phyloP scores from a whole-genome alignment of 1,140 invertebrate genomes.

The Triops cancriformis region DNA sequence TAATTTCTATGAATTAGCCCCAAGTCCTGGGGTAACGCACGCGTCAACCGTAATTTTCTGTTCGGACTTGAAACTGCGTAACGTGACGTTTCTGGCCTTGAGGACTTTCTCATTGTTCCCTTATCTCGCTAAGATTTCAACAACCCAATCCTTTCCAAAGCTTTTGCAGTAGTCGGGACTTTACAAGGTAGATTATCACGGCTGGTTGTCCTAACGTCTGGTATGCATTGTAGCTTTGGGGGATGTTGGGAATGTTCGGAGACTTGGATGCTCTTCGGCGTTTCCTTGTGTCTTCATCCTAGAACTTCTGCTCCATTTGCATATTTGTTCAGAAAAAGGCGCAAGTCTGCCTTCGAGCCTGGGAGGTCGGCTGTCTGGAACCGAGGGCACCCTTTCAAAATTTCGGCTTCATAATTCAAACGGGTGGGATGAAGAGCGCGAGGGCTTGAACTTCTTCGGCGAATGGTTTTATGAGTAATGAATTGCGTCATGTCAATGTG shows the following conservation, averaged over 20 bases:
- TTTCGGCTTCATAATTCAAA: neutral
- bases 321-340: neutral
- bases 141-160: neutral
- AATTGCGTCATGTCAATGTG: neutral
- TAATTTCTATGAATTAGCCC: neutral
- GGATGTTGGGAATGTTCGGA: neutral
- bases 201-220: neutral
- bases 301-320: neutral
- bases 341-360: neutral
- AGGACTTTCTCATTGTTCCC: neutral
- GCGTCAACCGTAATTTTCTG: neutral
- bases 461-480: neutral
- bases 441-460: neutral
- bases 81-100: neutral
- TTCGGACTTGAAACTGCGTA: neutral
- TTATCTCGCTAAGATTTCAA: neutral
- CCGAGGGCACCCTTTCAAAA: neutral
- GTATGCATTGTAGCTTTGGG: slow-evolving; percentile 9
- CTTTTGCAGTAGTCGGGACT: neutral
- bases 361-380: neutral
- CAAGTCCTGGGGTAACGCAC: neutral
- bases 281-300: neutral
- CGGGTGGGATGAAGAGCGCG: neutral
- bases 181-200: neutral
- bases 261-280: neutral